A percentile compares a stretch with the other conserved stretches of the same genome.
Evolutionary conservation across 2,888 invertebrate genomes (phyloP).

Genomic region (Drosophila ustulata): DNA sequence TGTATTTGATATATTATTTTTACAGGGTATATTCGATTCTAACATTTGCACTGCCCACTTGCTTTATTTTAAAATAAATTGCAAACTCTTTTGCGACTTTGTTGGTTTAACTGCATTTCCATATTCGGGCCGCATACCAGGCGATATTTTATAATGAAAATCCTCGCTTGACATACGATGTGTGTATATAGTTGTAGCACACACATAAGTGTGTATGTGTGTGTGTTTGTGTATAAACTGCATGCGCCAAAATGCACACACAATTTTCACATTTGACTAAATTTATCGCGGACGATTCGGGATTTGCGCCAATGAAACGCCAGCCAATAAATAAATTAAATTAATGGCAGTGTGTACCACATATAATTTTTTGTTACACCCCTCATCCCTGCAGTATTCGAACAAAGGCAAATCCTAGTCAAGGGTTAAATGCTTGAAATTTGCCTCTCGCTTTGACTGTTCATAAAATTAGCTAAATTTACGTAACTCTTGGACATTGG

Average conservation of each 20-base stretch:
- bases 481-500: slow-evolving; percentile 51
- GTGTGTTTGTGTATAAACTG: slow-evolving; percentile 43
- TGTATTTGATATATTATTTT: too few species aligned
- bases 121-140: slow-evolving; percentile 42
- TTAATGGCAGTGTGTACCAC: slow-evolving; percentile 74
- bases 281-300: slow-evolving; percentile 78
- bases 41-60: neutral
- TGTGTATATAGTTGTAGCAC: slow-evolving; percentile 32
- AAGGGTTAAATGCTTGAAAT: slow-evolving; percentile 56
- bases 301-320: slow-evolving; percentile 84
- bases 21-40: neutral
- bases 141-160: slow-evolving; percentile 84
- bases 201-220: slow-evolving; percentile 22
- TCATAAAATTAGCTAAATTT: slow-evolving; percentile 75
- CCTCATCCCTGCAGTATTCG: neutral
- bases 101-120: slow-evolving; percentile 52
- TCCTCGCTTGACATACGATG: slow-evolving; percentile 72
- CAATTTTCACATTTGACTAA: slow-evolving; percentile 83
- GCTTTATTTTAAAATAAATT: slow-evolving; percentile 77
- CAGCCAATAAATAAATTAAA: slow-evolving; percentile 85
- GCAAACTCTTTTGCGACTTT: slow-evolving; percentile 70
- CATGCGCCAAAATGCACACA: slow-evolving; percentile 80
- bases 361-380: slow-evolving; percentile 46
- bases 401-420: slow-evolving; percentile 3
- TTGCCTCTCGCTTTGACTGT: slow-evolving; percentile 46